Percentiles rank a stretch among this genome's conserved stretches.
These are phyloP conservation scores for Petrolisthes cinctipes DNA, from an alignment of 2,888 invertebrate species.

Conservation along the genomic window DNA sequence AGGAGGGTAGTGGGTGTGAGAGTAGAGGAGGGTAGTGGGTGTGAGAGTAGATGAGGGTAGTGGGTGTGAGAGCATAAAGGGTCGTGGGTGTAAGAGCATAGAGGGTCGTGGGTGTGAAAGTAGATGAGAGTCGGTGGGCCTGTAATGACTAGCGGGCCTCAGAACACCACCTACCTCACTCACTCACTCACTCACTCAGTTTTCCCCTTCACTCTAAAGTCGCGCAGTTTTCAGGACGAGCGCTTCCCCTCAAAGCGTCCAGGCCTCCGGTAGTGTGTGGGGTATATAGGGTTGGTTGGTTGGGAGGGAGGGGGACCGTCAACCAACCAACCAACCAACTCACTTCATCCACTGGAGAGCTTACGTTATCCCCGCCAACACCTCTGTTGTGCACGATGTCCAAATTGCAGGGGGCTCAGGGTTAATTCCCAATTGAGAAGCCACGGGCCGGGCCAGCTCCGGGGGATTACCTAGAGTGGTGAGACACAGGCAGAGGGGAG, in stretches of 20 bases:
- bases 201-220: constrained; percentile 35
- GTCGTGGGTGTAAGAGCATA: too few species aligned
- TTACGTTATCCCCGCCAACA: constrained; percentile 45
- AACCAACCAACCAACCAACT: too few species aligned
- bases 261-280: constrained; percentile 19
- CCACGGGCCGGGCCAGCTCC: constrained; percentile 46
- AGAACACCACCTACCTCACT: constrained; percentile 23
- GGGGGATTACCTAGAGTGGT: constrained; percentile 41
- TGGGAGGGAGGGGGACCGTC: constrained; percentile 8
- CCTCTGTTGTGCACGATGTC: constrained; percentile 54
- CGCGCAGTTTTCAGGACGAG: constrained; percentile 30
- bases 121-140: not conserved
- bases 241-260: constrained; percentile 41
- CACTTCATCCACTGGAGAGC: constrained; percentile 45
- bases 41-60: too few species aligned
- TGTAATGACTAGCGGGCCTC: constrained; percentile 28
- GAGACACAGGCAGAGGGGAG: constrained; percentile 31
- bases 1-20: too few species aligned
- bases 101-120: too few species aligned
- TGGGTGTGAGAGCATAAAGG: too few species aligned
- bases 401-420: constrained; percentile 45
- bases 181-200: not conserved
- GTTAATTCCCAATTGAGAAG: constrained; percentile 50
- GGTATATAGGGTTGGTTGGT: too few species aligned
- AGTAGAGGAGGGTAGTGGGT: too few species aligned